Evolutionary conservation across 2,888 invertebrate species (phyloP).

Genomic region (Leuctra nigra): DNA sequence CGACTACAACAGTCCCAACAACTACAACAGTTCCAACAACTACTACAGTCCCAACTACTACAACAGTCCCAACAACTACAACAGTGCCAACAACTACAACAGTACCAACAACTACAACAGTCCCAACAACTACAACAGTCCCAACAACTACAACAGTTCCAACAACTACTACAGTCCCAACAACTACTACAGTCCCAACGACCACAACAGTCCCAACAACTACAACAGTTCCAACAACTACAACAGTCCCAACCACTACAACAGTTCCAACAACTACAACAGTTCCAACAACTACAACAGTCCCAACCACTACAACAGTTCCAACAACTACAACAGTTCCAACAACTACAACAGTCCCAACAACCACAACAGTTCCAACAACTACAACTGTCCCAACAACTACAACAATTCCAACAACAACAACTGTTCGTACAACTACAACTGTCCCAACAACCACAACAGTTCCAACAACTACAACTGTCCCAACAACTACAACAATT

Average conservation of each 20-base stretch:
- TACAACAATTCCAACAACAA: no score
- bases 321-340: background rate
- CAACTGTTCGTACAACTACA: no score
- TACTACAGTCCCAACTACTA: background rate
- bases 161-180: background rate
- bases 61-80: background rate
- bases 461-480: background rate
- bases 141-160: background rate
- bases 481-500: background rate
- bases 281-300: background rate
- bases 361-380: background rate
- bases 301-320: background rate
- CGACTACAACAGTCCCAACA: background rate
- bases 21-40: background rate
- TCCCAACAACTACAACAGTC: background rate
- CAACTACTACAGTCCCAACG: background rate
- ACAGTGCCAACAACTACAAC: background rate
- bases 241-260: background rate
- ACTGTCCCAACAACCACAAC: background rate
- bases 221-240: background rate
- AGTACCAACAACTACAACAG: background rate
- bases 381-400: background rate
- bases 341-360: background rate
- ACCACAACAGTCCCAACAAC: background rate
- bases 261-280: background rate